Evolutionary conservation across 1,140 invertebrate species (phyloP).

Genomic region (Zaprionus nigranus): DNA sequence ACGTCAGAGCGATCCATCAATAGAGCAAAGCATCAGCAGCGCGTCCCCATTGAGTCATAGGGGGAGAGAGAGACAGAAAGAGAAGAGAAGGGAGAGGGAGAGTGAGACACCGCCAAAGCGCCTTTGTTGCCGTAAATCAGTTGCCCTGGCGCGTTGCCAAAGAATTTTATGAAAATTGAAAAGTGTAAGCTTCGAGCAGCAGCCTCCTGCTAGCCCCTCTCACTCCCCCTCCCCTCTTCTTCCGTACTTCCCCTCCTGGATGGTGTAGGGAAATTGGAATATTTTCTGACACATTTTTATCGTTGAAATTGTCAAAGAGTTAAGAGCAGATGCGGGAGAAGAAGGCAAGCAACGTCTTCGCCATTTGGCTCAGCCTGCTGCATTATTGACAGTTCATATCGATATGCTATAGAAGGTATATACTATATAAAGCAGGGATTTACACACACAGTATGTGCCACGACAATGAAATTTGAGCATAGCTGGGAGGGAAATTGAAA

Average conservation of each 20-base stretch:
- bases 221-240: background rate
- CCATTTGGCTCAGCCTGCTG: conserved; percentile 37
- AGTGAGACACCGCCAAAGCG: background rate
- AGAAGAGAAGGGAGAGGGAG: background rate
- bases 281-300: conserved; percentile 78
- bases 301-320: conserved; percentile 79
- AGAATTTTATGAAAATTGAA: conserved; percentile 77
- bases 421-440: conserved; percentile 14
- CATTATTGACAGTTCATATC: conserved; percentile 67
- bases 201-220: background rate
- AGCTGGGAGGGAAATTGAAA: conserved; percentile 33
- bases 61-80: background rate
- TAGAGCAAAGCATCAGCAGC: background rate
- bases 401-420: conserved; percentile 32
- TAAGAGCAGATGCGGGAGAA: conserved; percentile 33
- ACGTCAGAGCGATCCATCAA: conserved; percentile 26
- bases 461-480: conserved; percentile 35
- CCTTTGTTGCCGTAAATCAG: conserved; percentile 68
- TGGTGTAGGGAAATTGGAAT: conserved; percentile 47
- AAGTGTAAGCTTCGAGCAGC: conserved; percentile 46
- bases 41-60: conserved; percentile 53
- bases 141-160: conserved; percentile 65
- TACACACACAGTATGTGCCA: conserved; percentile 5
- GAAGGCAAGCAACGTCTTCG: conserved; percentile 24
- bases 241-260: background rate